These are phyloP conservation scores for Laticauda laticaudata DNA, from an alignment of 2,113 vertebrate species.

Conservation along the genomic window DNA sequence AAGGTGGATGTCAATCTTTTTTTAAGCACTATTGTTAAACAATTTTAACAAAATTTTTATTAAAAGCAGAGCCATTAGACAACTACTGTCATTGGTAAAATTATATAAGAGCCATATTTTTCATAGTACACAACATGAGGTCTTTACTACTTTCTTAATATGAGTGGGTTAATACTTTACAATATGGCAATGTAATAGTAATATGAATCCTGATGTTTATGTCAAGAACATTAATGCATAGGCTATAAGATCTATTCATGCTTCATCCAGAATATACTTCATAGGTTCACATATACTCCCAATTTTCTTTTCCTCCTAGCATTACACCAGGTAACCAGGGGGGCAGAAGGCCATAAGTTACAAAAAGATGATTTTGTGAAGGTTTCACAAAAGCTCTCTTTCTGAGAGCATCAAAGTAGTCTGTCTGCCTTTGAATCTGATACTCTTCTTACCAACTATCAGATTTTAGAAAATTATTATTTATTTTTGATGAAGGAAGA, in stretches of 20 bases:
- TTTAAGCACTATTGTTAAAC: constrained; percentile 67
- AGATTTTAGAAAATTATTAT: neutral
- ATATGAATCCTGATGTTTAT: constrained; percentile 64
- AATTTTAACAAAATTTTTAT: constrained; percentile 56
- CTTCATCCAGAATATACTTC: neutral
- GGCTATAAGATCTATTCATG: neutral
- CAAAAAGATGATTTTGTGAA: neutral
- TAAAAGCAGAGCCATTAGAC: constrained; percentile 65
- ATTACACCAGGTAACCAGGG: neutral
- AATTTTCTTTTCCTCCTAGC: neutral
- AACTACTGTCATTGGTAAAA: constrained; percentile 69
- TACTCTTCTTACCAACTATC: neutral
- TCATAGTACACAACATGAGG: constrained; percentile 34
- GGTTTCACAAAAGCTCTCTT: neutral
- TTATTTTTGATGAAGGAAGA: neutral
- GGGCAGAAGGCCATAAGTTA: constrained; percentile 1
- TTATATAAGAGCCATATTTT: constrained; percentile 71
- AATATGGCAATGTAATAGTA: constrained; percentile 61
- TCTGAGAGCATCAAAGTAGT: no score
- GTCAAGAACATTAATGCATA: constrained; percentile 26
- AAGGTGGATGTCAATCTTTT: constrained; percentile 67
- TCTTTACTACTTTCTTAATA: constrained; percentile 52
- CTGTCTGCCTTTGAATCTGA: neutral
- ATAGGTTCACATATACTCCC: neutral
- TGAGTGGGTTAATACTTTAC: constrained; percentile 53